Evolutionary conservation across 2,888 invertebrate species (phyloP).

Genomic region (Pseudoips prasinana): DNA sequence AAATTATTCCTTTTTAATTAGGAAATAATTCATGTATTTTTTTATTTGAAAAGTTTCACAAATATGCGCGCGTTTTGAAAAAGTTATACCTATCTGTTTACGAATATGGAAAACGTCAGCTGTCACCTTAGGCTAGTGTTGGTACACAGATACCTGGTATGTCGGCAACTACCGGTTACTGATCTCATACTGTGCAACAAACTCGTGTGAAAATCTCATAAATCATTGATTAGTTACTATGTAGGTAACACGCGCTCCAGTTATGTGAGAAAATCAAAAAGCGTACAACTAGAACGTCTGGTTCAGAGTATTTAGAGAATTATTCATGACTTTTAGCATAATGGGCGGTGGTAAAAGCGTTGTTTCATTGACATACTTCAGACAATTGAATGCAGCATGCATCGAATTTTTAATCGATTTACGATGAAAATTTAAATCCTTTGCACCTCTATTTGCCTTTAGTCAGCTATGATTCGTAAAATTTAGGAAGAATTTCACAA

Average conservation of each 20-base stretch:
- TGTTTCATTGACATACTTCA: conserved; percentile 32
- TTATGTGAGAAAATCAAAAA: conserved; percentile 36
- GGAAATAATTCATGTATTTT: too few relatives aligned
- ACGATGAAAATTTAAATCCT: conserved; percentile 9
- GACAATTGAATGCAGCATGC: conserved; percentile 16
- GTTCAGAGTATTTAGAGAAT: conserved; percentile 34
- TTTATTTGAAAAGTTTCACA: too few relatives aligned
- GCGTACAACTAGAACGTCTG: conserved; percentile 34
- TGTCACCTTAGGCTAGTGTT: too few relatives aligned
- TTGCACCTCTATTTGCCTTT: background rate
- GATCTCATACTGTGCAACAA: conserved; percentile 10
- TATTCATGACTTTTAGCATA: conserved; percentile 40
- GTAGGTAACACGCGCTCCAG: conserved; percentile 32
- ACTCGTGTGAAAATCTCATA: conserved; percentile 27
- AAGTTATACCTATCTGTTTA: too few relatives aligned
- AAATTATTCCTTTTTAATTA: too few relatives aligned
- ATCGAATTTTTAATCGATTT: conserved; percentile 14
- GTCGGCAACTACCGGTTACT: too few relatives aligned
- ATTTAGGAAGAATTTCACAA: too few relatives aligned
- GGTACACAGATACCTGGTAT: too few relatives aligned
- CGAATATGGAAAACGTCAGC: too few relatives aligned
- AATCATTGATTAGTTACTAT: conserved; percentile 30
- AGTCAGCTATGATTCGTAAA: too few relatives aligned
- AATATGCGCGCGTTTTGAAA: too few relatives aligned
- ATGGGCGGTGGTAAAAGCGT: conserved; percentile 27